phyloP scores from a whole-genome alignment of 1,140 invertebrate species.

The Bombus huntii region DNA sequence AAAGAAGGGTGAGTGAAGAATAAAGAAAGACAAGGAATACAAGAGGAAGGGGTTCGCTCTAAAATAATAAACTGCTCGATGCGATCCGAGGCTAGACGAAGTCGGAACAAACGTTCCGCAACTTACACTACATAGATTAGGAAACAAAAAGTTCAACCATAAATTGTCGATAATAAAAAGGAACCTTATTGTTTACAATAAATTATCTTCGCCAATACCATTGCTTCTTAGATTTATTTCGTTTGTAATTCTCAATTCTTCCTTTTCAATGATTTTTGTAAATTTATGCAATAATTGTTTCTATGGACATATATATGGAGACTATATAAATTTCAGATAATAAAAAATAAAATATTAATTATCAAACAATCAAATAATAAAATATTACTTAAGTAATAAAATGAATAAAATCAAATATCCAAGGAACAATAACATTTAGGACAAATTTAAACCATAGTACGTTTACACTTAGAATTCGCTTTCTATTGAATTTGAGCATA shows the following conservation, averaged over 20 bases:
- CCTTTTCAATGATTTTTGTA: background rate
- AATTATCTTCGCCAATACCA: background rate
- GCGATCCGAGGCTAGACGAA: constrained; percentile 53
- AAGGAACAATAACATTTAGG: no score
- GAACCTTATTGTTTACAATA: background rate
- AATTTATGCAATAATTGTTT: background rate
- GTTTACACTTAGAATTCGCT: background rate
- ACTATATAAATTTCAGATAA: no score
- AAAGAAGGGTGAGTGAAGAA: constrained; percentile 44
- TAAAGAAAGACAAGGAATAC: constrained; percentile 18
- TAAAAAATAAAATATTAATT: no score
- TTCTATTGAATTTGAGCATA: background rate
- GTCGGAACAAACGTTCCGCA: constrained; percentile 23
- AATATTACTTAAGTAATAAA: no score
- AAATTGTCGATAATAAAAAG: background rate
- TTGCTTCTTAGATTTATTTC: background rate
- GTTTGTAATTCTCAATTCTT: background rate
- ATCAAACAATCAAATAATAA: no score
- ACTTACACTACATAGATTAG: constrained; percentile 34
- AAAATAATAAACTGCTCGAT: constrained; percentile 73
- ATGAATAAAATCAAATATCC: no score
- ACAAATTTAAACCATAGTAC: background rate
- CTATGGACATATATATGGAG: no score
- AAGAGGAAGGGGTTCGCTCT: constrained; percentile 67
- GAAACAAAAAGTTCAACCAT: constrained; percentile 14